A percentile compares a stretch with the other conserved stretches of the same genome.
Conservation (phyloP, 2,113 vertebrate species). For the Sceloporus tristichus region DNA sequence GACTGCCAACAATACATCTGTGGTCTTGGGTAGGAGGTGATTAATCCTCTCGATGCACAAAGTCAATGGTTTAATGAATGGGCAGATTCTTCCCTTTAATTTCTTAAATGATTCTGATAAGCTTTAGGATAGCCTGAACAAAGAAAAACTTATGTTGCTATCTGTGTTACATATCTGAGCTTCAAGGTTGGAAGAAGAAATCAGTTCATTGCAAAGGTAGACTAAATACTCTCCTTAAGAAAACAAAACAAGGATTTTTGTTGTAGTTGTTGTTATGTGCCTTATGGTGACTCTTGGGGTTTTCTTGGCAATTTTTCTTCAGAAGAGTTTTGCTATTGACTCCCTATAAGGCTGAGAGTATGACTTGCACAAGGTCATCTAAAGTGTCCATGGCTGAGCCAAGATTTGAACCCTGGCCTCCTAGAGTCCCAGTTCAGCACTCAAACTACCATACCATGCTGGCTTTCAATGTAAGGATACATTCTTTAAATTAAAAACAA, state of each 20-base stretch:
- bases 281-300: no score
- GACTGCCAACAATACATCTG: slow-evolving; percentile 23
- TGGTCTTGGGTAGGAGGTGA: slow-evolving; percentile 33
- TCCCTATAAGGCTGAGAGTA: no score
- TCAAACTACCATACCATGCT: no score
- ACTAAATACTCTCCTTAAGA: slow-evolving; percentile 34
- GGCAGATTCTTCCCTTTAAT: slow-evolving; percentile 58
- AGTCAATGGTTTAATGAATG: slow-evolving; percentile 44
- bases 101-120: slow-evolving; percentile 69
- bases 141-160: slow-evolving; percentile 64
- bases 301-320: background rate
- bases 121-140: slow-evolving; percentile 62
- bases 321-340: background rate
- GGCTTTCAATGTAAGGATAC: slow-evolving; percentile 22
- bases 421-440: no score
- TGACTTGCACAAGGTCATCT: slow-evolving; percentile 18
- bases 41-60: slow-evolving; percentile 58
- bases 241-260: slow-evolving; percentile 39
- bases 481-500: slow-evolving; percentile 11
- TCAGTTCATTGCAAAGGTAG: slow-evolving; percentile 25
- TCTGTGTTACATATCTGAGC: slow-evolving; percentile 60
- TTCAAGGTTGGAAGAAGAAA: slow-evolving; percentile 66
- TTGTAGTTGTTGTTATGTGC: background rate
- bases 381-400: background rate
- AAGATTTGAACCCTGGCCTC: no score